Conservation (phyloP, 2,797 vertebrate genomes). For the Anguilla anguilla region DNA sequence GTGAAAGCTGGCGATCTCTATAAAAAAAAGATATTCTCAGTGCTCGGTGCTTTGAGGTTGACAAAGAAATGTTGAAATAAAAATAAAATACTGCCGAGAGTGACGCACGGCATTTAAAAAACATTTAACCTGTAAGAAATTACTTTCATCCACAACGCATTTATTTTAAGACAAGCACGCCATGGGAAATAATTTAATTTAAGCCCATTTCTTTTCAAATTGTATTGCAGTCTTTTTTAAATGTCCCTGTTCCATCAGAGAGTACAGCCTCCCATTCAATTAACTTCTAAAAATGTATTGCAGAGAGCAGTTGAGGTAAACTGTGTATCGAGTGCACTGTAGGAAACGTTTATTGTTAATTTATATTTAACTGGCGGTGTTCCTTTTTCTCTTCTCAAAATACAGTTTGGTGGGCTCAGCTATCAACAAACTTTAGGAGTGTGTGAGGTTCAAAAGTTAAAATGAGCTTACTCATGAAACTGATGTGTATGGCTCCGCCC, state of each 20-base stretch:
- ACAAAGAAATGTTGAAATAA: background rate
- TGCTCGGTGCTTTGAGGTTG: background rate
- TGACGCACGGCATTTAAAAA: background rate
- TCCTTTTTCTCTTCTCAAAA: background rate
- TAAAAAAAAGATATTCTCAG: background rate
- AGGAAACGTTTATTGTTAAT: background rate
- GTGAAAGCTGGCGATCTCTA: background rate
- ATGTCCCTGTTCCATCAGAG: background rate
- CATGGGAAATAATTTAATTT: conserved; percentile 3
- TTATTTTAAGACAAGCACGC: background rate
- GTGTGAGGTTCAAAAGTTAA: no score
- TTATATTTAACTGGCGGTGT: background rate
- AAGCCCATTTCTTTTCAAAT: background rate
- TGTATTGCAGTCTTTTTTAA: background rate
- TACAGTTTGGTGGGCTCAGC: no score
- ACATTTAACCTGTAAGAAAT: background rate
- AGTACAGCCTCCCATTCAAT: background rate
- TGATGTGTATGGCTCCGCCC: no score
- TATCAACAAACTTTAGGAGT: no score
- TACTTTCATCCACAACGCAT: background rate
- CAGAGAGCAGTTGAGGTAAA: background rate
- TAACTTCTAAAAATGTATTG: conserved; percentile 1
- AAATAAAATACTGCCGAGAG: background rate
- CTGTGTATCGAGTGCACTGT: background rate
- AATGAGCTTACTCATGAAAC: no score